Evolutionary conservation across 2,888 invertebrate species (phyloP).

Genomic region (Exephanes ischioxanthus): DNA sequence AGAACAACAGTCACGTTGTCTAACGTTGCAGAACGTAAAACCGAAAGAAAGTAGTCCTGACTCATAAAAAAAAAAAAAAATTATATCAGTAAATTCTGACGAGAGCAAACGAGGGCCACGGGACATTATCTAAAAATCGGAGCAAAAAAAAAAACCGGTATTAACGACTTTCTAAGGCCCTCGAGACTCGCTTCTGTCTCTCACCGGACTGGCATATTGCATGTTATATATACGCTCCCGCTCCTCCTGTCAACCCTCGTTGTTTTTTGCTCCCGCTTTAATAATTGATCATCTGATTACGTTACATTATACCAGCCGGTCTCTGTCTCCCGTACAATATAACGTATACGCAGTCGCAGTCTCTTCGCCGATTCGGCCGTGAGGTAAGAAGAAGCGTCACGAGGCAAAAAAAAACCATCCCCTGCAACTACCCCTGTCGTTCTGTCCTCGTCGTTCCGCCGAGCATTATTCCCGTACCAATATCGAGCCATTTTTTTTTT

Average conservation of each 20-base stretch:
- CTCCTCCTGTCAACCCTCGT: slow-evolving; percentile 83
- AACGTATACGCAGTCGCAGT: slow-evolving; percentile 9
- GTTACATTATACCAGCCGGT: slow-evolving; percentile 82
- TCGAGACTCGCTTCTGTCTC: slow-evolving; percentile 64
- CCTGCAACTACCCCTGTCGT: slow-evolving; percentile 28
- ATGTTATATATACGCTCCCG: slow-evolving; percentile 50
- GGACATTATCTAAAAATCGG: slow-evolving; percentile 58
- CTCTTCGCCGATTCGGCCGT: slow-evolving; percentile 55
- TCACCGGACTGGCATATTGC: slow-evolving; percentile 61
- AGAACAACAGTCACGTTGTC: too few relatives aligned
- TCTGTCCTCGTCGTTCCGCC: slow-evolving; percentile 48
- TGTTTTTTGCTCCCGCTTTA: slow-evolving; percentile 83
- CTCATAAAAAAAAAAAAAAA: neutral
- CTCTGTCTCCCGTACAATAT: slow-evolving; percentile 65
- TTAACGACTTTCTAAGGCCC: slow-evolving; percentile 69
- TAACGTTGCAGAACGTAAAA: too few relatives aligned
- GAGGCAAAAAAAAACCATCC: slow-evolving; percentile 60
- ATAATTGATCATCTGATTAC: slow-evolving; percentile 85
- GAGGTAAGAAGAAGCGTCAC: slow-evolving; percentile 63
- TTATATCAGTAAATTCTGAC: slow-evolving; percentile 1
- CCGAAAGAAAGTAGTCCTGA: too few relatives aligned
- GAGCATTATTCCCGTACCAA: slow-evolving; percentile 68
- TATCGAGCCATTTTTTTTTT: slow-evolving; percentile 81
- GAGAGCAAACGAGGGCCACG: slow-evolving; percentile 32
- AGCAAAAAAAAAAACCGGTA: slow-evolving; percentile 66